A percentile compares a stretch with the other conserved stretches of the same genome.
These are phyloP conservation scores for Emberiza fucata DNA, from an alignment of 2,113 vertebrate genomes.

Conservation along the genomic window DNA sequence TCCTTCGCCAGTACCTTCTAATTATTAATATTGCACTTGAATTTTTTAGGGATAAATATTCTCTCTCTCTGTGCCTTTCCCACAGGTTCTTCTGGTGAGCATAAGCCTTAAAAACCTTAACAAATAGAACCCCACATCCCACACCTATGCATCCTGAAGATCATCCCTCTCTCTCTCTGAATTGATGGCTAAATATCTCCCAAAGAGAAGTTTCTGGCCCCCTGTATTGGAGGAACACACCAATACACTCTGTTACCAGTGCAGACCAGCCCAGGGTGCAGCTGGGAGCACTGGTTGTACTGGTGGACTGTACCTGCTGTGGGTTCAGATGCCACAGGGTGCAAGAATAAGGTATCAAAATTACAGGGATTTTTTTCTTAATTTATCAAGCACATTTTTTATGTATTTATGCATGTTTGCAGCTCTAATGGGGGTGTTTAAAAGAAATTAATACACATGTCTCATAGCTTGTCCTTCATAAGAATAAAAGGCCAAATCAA, in stretches of 20 bases:
- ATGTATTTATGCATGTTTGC: too few species aligned
- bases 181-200: neutral
- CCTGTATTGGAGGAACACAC: fast-evolving
- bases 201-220: neutral
- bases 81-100: neutral
- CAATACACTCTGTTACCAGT: too few species aligned
- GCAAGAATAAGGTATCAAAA: neutral
- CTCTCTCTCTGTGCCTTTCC: neutral
- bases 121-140: neutral
- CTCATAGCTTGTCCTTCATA: neutral
- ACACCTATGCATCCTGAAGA: neutral
- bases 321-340: neutral
- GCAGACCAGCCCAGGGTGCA: neutral
- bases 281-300: too few species aligned
- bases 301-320: fast-evolving
- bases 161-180: neutral
- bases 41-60: neutral
- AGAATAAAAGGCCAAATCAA: neutral
- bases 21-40: neutral
- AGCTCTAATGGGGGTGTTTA: neutral
- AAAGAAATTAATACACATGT: fast-evolving
- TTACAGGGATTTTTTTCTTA: neutral
- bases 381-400: neutral
- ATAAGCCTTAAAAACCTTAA: neutral
- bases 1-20: neutral